A percentile compares a stretch with the other conserved stretches of the same genome.
These are phyloP conservation scores for Emberiza fucata DNA, from an alignment of 2,113 vertebrate genomes.

Conservation along the genomic window DNA sequence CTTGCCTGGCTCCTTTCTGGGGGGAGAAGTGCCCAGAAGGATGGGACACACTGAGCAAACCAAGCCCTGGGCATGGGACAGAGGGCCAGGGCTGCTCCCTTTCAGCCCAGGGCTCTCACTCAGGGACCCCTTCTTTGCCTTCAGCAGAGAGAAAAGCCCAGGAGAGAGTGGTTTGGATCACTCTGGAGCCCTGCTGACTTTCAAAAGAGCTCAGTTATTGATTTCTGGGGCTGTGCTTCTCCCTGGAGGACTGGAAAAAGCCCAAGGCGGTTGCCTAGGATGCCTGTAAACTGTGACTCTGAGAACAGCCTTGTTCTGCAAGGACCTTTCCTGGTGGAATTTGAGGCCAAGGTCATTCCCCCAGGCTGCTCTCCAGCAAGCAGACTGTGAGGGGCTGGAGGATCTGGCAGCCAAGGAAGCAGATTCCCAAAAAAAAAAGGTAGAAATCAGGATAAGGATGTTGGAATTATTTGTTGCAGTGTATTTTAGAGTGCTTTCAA, in stretches of 20 bases:
- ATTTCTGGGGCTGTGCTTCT: conserved; percentile 31
- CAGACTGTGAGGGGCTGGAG: background rate
- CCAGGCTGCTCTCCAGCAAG: background rate
- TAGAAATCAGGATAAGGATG: background rate
- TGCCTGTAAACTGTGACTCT: conserved; percentile 2
- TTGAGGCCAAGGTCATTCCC: conserved; percentile 30
- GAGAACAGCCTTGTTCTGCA: background rate
- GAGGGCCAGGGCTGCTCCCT: background rate
- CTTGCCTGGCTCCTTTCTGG: background rate
- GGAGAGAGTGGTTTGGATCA: background rate
- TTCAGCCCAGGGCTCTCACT: background rate
- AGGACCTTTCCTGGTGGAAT: conserved; percentile 4
- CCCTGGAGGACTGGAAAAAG: conserved; percentile 47
- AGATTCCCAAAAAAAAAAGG: background rate
- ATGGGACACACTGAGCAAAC: background rate
- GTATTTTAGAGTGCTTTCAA: background rate
- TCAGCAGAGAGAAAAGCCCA: background rate
- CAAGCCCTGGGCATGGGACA: background rate
- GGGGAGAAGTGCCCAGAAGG: background rate
- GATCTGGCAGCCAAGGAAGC: background rate
- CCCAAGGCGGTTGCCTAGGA: conserved; percentile 51
- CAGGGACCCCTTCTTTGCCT: background rate
- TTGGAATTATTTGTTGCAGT: background rate
- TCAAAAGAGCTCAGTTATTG: conserved; percentile 26
- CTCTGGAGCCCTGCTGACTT: conserved; percentile 11